Evolutionary conservation across 2,113 vertebrate species (phyloP).

Genomic region (Saccopteryx leptura): DNA sequence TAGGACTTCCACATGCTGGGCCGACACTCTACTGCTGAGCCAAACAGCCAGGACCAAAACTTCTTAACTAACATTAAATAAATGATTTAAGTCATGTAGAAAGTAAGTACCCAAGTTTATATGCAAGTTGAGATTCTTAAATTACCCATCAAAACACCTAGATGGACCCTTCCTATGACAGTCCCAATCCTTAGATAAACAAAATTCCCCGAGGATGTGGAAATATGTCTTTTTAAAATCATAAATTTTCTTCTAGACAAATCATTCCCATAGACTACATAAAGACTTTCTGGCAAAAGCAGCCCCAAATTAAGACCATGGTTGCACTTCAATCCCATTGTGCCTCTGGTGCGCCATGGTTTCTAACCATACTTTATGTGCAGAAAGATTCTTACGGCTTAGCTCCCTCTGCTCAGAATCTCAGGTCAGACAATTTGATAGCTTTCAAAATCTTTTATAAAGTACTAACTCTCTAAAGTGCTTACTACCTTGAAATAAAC

Average conservation of each 20-base stretch:
- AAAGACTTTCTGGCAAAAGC: background rate
- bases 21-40: too few relatives aligned
- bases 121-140: too few relatives aligned
- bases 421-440: conserved; percentile 33
- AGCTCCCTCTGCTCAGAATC: conserved; percentile 8
- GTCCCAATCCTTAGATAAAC: background rate
- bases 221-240: background rate
- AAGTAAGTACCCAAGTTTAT: background rate
- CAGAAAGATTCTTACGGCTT: background rate
- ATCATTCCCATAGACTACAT: background rate
- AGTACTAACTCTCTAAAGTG: conserved; percentile 48
- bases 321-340: background rate
- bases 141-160: background rate
- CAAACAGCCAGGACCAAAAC: too few relatives aligned
- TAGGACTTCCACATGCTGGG: too few relatives aligned
- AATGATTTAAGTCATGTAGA: background rate
- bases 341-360: fast-evolving
- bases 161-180: background rate
- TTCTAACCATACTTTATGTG: background rate
- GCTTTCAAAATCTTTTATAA: conserved; percentile 58
- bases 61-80: background rate
- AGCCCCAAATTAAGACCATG: background rate
- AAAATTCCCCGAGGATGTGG: background rate
- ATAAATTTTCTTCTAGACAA: background rate
- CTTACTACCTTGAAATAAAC: conserved; percentile 69